Evolutionary conservation across 2,888 invertebrate genomes (phyloP), one percentile per base, ranked within the genome.

Genomic region (Baronia brevicornis): DNA sequence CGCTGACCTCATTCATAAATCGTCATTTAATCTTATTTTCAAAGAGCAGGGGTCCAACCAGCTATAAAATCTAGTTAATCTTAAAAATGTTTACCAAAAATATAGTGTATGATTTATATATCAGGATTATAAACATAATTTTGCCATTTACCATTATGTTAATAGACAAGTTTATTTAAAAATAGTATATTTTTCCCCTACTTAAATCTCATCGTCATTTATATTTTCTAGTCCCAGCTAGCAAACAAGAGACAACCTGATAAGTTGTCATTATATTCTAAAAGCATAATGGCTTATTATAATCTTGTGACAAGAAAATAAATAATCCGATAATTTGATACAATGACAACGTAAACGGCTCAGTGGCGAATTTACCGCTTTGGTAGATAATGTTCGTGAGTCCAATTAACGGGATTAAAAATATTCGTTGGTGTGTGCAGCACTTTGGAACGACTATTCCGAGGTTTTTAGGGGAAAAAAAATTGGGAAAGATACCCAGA

Each of bases 1-100:
- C 61, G 57, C 60, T 77, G 80, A 80, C 79, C 80, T 73, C 77
- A 73, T 75, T 73, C 78, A 77, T 80, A 80, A 80, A 79, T 79
- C 63, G 57, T 72, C 69, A 73, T 77, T 75, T 72, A 75, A 70
- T 68, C 63, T 68, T 63, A 62, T 63, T 67, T 55, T 60, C 54
- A 54, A 68, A 65, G 70, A 70, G 56, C 67, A 65, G 59, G 61
- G 68, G 67, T 68, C 63, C 53, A 50, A 53, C 48, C 48, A 45
- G 48, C 59, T 51, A 61, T 66, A 65, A 50, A 64, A 57, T 57
- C 59, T 58, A 52, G 48, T 45, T 46, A 44, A 48, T 42, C 41
- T 26, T 34, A 39, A 21, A 38, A 32, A 33, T 3, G 24, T 36
- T 22, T 9, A 7, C 25, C 17, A 9, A 9, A 36, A 26, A 22